phyloP scores from a whole-genome alignment of 2,113 vertebrate genomes.

The Pongo abelii region DNA sequence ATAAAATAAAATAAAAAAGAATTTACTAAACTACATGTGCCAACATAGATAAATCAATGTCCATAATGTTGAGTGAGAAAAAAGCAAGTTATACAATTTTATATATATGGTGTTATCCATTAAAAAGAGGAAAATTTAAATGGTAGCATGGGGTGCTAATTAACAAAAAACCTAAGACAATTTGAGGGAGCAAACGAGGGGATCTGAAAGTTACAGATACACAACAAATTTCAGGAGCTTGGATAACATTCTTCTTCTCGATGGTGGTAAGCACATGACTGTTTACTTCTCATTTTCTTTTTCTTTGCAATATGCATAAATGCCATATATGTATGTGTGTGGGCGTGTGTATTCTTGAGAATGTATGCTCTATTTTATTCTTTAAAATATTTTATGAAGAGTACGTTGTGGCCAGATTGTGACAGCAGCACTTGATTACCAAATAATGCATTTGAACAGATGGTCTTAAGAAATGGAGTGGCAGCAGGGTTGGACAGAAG shows the following conservation, averaged over 20 bases:
- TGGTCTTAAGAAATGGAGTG: accelerated
- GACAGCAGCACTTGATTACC: neutral
- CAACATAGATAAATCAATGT: neutral
- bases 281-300: neutral
- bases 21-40: neutral
- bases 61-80: neutral
- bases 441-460: neutral
- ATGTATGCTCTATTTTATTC: neutral
- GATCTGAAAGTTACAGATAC: neutral
- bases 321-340: neutral
- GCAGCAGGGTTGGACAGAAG: neutral
- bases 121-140: neutral
- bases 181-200: neutral
- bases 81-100: neutral
- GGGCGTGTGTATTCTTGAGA: neutral
- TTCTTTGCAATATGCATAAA: neutral
- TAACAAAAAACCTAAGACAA: neutral
- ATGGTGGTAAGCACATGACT: neutral
- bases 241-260: neutral
- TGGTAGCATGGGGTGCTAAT: neutral
- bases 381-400: neutral
- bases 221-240: neutral
- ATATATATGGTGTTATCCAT: neutral
- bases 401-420: neutral
- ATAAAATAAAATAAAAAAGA: neutral